Evolutionary conservation across 2,113 vertebrate genomes (phyloP).

Genomic region (Chionomys nivalis): DNA sequence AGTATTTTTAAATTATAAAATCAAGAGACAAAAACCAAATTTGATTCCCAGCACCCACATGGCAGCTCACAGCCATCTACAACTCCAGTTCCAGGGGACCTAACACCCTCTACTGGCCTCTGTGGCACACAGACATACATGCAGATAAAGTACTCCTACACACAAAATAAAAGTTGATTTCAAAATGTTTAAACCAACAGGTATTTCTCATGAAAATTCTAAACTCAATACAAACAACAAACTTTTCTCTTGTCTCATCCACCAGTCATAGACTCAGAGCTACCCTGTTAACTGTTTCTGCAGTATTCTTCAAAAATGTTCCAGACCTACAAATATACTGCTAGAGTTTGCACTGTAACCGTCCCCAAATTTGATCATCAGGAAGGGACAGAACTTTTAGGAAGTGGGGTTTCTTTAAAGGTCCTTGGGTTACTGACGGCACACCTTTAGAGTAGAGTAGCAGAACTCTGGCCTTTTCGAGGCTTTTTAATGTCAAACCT

Average conservation of each 20-base stretch:
- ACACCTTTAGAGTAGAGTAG: not conserved
- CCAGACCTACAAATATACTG: not conserved
- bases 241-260: not conserved
- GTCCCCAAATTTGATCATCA: not conserved
- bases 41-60: not conserved
- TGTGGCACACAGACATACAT: not conserved
- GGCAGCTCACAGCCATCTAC: not conserved
- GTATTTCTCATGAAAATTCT: conserved; percentile 37
- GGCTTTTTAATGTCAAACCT: not conserved
- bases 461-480: not conserved
- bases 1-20: conserved; percentile 54
- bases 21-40: not conserved
- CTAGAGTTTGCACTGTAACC: not conserved
- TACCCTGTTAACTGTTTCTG: conserved; percentile 39
- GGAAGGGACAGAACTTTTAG: not conserved
- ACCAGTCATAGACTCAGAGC: not conserved
- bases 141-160: not conserved
- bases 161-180: not conserved
- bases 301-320: conserved; percentile 58
- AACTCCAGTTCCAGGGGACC: not conserved
- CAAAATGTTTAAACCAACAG: not conserved
- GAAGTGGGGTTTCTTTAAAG: not conserved
- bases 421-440: not conserved
- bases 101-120: not conserved
- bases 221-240: conserved; percentile 44